A percentile compares a stretch with the other conserved stretches of the same genome.
phyloP scores from a whole-genome alignment of 2,888 invertebrate genomes.

The Oasisia sp. region DNA sequence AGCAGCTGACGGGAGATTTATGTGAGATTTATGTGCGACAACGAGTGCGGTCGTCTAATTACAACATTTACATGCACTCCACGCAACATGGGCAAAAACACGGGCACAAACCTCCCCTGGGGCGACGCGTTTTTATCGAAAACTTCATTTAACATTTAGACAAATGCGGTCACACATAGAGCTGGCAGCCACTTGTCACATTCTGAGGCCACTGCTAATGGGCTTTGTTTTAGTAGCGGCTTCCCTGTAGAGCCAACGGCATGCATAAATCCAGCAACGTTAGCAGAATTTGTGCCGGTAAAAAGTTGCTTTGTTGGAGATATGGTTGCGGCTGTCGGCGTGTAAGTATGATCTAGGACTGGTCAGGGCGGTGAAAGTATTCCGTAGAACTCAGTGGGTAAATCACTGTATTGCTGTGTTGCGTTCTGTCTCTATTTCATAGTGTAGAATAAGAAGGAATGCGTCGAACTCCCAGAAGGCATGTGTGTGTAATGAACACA shows the following conservation, averaged over 20 bases:
- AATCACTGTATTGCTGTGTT: neutral
- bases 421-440: neutral
- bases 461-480: neutral
- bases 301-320: neutral
- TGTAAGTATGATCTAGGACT: neutral
- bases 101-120: neutral
- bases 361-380: neutral
- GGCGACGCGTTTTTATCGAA: neutral
- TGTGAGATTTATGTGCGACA: neutral
- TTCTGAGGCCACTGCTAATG: neutral
- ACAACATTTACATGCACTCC: neutral
- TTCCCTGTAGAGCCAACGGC: neutral
- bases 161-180: neutral
- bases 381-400: neutral
- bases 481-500: neutral
- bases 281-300: neutral
- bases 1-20: neutral
- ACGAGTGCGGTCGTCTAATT: neutral
- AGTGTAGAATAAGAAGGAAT: neutral
- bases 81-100: neutral
- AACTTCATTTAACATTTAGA: neutral
- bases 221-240: neutral
- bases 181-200: neutral
- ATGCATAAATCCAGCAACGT: neutral
- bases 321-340: neutral